Evolutionary conservation across 2,888 invertebrate species (phyloP), one percentile per base, ranked within the genome.

Genomic region (Panopea generosa): DNA sequence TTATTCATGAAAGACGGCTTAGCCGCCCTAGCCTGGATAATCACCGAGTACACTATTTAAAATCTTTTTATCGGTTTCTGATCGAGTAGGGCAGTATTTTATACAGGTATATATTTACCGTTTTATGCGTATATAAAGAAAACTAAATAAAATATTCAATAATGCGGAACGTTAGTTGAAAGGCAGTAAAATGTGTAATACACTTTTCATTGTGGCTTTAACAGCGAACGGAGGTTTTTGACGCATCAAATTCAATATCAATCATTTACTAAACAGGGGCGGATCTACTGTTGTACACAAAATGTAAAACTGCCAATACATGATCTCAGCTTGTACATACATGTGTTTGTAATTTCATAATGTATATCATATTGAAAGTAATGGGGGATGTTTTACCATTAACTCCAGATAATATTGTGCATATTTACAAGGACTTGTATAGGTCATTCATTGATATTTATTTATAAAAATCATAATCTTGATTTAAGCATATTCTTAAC

Each of bases 101-200:
- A 43, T 26, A 7, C 14, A 24, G 45, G 56, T 56, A 56, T 22
- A 24, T 65, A 56, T 55, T 56, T 56, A 65, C 47, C 33, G 56
- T 47, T 62, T 62, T 56, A 56, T 38, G 69, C 62, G 62, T 70
- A 57, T 45, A 27, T 43, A 59, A 71, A 59, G 65, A 52, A 52
- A 53, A 49, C 53, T 45, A 60, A 72, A 69, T 55, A 66, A 60
- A 61, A 56, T 59, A 40, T 45, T 47, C 60, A 72, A 72, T 66
- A 60, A 57, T 29, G 55, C 72, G 72, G 66, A 72, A 72, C 72
- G 65, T 20, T n/a, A 61, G 24, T 59, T 65, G 65, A 60, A 72
- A 66, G 26, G 66, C 55, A 72, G 65, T 72, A 56, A 72, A 72
- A 68, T 52, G 52, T 61, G 43, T 68, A 49, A 50, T 63, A 63